Evolutionary conservation across 2,113 vertebrate genomes (phyloP), one percentile per base, ranked within the genome.

Genomic region (Hypocryptadius cinnamomeus): DNA sequence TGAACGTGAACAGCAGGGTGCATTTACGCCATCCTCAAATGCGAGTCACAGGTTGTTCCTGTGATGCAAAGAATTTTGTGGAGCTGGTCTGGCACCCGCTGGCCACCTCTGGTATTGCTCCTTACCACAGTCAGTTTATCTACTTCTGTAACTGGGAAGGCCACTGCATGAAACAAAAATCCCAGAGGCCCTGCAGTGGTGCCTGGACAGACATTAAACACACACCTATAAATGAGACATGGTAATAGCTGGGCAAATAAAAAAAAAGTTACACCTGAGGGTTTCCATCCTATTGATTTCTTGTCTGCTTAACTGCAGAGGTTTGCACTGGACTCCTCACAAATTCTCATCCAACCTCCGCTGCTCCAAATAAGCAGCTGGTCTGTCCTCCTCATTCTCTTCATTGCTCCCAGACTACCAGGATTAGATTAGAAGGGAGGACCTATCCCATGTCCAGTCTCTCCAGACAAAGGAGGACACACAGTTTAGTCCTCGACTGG

Each of bases 1-100:
- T 31, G 37, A 59, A 42, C 6, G 1, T 28, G 74, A 92, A 21
- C 37, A 68, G 35, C 24, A 12, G 21, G 28, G 10, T 13, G 30
- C 16, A 1, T n/a, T 16, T 5, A 16, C 0, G 3, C 18, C 42
- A 25, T 5, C 22, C 59, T 22, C 50, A 18, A 24, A 42, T 27
- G 35, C 14, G 5, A 37, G 22, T 14, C 65, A 3, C 24, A 3
- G 17, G n/a, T 1, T 40, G 42, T 8, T 56, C 51, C 25, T 15
- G 22, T 3, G 20, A 63, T 0, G 1, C 15, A 12, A 40, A 23
- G 56, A 22, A 27, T 25, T 73, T 45, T 76, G 77, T 83, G 87
- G 81, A 81, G 90, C 88, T 94, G 87, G 33, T 5, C 7, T 96
- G 97, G 50, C 98, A 93, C 89, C 96, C 35, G 8, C 86, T 94